Percentiles rank a stretch among this genome's conserved stretches.
Conservation (phyloP, 2,888 invertebrate species). For the Ceramica pisi region DNA sequence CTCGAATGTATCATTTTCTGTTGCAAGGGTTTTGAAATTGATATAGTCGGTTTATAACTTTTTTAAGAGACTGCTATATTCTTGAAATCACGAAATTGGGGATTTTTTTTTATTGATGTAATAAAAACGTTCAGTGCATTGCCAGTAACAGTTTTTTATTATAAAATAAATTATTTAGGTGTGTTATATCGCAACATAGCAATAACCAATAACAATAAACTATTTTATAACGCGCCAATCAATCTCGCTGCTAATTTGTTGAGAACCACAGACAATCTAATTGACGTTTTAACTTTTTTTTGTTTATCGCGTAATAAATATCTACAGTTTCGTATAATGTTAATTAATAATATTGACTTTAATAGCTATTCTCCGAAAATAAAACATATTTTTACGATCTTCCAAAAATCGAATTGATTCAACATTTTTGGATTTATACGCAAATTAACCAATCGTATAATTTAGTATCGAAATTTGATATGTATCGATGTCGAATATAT, state of each 20-base stretch:
- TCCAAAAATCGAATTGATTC: constrained; percentile 48
- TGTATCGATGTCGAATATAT: constrained; percentile 57
- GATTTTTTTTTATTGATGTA: not conserved
- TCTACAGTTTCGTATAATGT: constrained; percentile 49
- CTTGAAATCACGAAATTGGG: not conserved
- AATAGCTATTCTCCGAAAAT: constrained; percentile 53
- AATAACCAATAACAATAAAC: constrained; percentile 39
- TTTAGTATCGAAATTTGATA: constrained; percentile 55
- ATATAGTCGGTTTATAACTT: not conserved
- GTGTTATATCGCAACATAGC: constrained; percentile 25
- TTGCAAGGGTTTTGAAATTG: constrained; percentile 8
- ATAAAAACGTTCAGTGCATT: not conserved
- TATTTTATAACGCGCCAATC: constrained; percentile 40
- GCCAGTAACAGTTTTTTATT: constrained; percentile 3
- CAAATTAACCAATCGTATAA: constrained; percentile 56
- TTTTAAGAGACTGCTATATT: not conserved
- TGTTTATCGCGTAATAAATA: constrained; percentile 56
- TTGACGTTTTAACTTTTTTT: constrained; percentile 50
- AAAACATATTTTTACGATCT: constrained; percentile 59
- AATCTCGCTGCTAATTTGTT: constrained; percentile 37
- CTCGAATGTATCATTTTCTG: constrained; percentile 18
- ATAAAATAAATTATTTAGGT: constrained; percentile 4
- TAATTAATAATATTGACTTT: constrained; percentile 64
- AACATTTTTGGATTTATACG: constrained; percentile 42
- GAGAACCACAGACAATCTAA: constrained; percentile 51